These are phyloP conservation scores for Criorhina ranunculi DNA, from an alignment of 2,888 invertebrate genomes.

Conservation along the genomic window DNA sequence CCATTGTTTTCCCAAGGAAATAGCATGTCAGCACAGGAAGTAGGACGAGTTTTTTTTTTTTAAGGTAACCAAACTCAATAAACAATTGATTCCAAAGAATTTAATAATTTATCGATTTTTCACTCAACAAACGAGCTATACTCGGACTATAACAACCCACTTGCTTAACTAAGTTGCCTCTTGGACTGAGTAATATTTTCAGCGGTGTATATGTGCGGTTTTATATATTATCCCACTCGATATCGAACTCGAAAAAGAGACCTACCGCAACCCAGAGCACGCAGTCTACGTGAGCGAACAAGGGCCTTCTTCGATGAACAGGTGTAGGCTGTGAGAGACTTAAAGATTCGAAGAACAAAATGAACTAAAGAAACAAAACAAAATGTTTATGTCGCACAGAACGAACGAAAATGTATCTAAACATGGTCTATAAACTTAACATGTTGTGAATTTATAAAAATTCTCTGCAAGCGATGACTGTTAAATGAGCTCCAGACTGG, in stretches of 20 bases:
- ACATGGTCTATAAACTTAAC: slow-evolving; percentile 8
- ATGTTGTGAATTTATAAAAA: slow-evolving; percentile 20
- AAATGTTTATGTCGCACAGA: not conserved
- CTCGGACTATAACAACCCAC: slow-evolving; percentile 27
- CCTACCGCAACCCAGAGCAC: slow-evolving; percentile 61
- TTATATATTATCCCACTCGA: slow-evolving; percentile 1
- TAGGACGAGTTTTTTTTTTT: too few species aligned
- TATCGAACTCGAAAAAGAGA: slow-evolving; percentile 71
- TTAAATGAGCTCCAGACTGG: slow-evolving; percentile 36
- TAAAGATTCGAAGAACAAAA: slow-evolving; percentile 16
- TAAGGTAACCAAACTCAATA: too few species aligned
- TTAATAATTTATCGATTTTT: slow-evolving; percentile 43
- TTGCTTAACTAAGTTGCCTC: slow-evolving; percentile 13
- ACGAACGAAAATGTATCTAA: slow-evolving; percentile 29
- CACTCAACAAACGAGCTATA: not conserved
- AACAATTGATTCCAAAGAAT: not conserved
- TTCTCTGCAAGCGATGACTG: not conserved
- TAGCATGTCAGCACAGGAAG: too few species aligned
- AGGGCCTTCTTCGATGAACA: slow-evolving; percentile 37
- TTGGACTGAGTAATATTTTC: slow-evolving; percentile 6
- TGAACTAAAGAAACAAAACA: not conserved
- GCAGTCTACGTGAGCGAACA: slow-evolving; percentile 27
- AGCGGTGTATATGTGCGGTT: not conserved
- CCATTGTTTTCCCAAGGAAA: not conserved
- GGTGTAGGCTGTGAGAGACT: slow-evolving; percentile 5